Conservation (phyloP, 2,797 vertebrate species). For the Petrocephalus sullivani region DNA sequence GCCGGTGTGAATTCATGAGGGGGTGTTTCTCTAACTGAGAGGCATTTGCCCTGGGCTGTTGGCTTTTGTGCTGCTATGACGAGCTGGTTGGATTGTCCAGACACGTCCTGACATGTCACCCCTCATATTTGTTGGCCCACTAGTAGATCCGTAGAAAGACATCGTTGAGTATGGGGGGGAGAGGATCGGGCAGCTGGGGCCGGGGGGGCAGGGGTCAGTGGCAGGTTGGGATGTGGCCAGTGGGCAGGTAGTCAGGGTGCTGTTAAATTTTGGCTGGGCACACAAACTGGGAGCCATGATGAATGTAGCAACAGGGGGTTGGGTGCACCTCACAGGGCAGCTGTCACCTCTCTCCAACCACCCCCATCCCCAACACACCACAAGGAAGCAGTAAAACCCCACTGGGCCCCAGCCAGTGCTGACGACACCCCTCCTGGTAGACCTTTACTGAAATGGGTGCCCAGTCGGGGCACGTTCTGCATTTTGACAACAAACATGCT, state of each 20-base stretch:
- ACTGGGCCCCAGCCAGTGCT: slow-evolving; percentile 53
- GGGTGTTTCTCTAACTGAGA: neutral
- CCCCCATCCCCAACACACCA: slow-evolving; percentile 49
- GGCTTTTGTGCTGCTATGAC: slow-evolving; percentile 15
- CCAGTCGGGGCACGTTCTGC: slow-evolving; percentile 59
- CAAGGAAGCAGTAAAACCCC: slow-evolving; percentile 47
- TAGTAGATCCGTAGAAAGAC: neutral
- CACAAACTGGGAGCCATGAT: slow-evolving; percentile 17
- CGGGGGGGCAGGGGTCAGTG: slow-evolving; percentile 21
- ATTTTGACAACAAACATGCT: slow-evolving; percentile 44
- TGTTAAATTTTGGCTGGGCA: slow-evolving; percentile 60
- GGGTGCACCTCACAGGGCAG: neutral
- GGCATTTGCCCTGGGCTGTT: neutral
- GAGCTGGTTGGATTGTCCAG: slow-evolving; percentile 7
- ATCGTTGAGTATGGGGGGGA: neutral
- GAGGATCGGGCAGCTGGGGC: neutral
- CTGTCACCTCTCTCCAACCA: slow-evolving; percentile 39
- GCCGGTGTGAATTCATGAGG: neutral
- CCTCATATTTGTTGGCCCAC: neutral
- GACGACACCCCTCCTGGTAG: slow-evolving; percentile 67
- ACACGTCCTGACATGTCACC: slow-evolving; percentile 8
- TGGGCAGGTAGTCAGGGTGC: slow-evolving; percentile 55
- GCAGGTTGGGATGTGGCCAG: slow-evolving; percentile 53
- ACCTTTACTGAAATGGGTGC: slow-evolving; percentile 70
- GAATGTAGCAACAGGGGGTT: neutral